Evolutionary conservation across 2,888 invertebrate species (phyloP).

Genomic region (Punctoribates punctum): DNA sequence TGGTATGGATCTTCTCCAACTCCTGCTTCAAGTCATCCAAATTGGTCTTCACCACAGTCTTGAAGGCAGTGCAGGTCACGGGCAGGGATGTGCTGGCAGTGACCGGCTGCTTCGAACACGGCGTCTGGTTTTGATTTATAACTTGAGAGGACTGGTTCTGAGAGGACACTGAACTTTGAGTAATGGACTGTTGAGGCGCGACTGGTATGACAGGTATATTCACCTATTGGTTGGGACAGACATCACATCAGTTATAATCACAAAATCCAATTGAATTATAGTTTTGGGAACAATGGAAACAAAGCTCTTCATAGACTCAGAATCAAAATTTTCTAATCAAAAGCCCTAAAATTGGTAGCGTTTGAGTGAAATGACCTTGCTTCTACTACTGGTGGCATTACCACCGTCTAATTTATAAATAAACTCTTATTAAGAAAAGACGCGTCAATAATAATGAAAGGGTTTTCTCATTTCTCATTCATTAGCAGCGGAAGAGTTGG

Average conservation of each 20-base stretch:
- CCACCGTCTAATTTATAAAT: no score
- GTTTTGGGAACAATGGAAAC: no score
- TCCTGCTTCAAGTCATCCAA: slow-evolving; percentile 42
- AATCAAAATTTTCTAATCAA: no score
- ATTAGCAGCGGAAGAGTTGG: no score
- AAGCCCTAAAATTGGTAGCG: no score
- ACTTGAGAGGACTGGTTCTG: neutral
- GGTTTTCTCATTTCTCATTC: no score
- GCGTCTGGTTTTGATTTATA: neutral
- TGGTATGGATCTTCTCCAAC: slow-evolving; percentile 40
- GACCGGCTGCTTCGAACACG: slow-evolving; percentile 11
- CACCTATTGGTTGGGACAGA: neutral
- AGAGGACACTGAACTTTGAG: no score
- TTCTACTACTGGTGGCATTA: no score
- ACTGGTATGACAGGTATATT: neutral
- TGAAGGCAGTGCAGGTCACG: neutral
- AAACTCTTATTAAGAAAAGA: no score
- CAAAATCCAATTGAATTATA: neutral
- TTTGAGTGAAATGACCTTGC: no score
- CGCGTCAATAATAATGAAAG: no score
- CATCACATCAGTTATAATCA: neutral
- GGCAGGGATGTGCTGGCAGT: slow-evolving; percentile 37
- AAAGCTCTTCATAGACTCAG: no score
- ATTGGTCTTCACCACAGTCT: slow-evolving; percentile 37
- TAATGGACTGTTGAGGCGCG: neutral